Conservation (phyloP, 2,113 vertebrate species). For the Kryptolebias marmoratus region DNA sequence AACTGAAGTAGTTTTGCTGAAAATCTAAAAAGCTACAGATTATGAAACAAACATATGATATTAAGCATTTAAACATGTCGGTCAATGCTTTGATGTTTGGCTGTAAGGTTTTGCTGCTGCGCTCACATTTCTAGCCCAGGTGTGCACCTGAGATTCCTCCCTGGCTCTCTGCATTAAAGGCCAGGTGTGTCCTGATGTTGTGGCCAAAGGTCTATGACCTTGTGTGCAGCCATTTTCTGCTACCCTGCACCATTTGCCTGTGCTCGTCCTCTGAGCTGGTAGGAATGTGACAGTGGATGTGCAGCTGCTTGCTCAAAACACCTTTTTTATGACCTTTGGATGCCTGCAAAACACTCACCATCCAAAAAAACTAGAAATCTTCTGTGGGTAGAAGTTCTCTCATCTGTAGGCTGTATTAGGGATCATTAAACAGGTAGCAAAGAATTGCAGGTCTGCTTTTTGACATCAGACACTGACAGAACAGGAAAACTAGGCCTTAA, state of each 20-base stretch:
- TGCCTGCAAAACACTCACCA: slow-evolving; percentile 37
- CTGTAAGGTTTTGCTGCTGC: neutral
- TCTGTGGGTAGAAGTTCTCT: neutral
- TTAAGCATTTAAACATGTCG: too few species aligned
- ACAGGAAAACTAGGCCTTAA: slow-evolving; percentile 8
- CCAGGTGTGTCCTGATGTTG: slow-evolving; percentile 45
- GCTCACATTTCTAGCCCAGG: slow-evolving; percentile 34
- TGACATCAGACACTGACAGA: slow-evolving; percentile 6
- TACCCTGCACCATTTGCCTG: slow-evolving; percentile 53
- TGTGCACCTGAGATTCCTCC: slow-evolving; percentile 19
- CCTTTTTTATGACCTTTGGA: slow-evolving; percentile 53
- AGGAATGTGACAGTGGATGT: slow-evolving; percentile 67
- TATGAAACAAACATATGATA: too few species aligned
- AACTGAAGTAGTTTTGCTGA: too few species aligned
- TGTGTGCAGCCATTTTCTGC: slow-evolving; percentile 37
- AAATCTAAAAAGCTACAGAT: too few species aligned
- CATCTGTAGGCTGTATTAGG: neutral
- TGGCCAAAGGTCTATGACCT: slow-evolving; percentile 67
- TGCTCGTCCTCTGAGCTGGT: slow-evolving; percentile 50
- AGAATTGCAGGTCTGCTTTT: neutral
- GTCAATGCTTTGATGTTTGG: neutral
- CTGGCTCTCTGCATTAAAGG: slow-evolving; percentile 21
- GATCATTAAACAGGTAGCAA: neutral
- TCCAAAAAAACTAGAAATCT: slow-evolving; percentile 29
- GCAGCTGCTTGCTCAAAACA: slow-evolving; percentile 57